Conservation (phyloP, 1,140 invertebrate genomes). For the Chironomus striatipennis region DNA sequence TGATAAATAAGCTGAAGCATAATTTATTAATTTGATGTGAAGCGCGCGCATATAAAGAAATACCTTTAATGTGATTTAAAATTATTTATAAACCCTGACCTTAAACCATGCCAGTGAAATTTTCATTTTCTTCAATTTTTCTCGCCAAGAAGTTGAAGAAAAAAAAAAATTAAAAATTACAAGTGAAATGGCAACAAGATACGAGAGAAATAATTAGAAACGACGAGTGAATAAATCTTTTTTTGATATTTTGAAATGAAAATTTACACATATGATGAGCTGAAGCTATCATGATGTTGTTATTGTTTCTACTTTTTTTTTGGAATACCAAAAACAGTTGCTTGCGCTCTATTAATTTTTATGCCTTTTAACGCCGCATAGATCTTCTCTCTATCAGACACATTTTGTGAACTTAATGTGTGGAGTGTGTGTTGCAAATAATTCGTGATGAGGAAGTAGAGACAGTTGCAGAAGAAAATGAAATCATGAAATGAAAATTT, state of each 20-base stretch:
- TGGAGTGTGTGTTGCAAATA: background rate
- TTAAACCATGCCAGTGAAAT: background rate
- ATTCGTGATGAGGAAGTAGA: background rate
- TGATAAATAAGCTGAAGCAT: no score
- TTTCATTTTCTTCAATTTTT: background rate
- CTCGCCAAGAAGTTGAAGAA: background rate
- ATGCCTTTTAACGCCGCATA: background rate
- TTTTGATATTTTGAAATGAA: no score
- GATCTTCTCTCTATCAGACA: background rate
- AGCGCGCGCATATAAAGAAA: no score
- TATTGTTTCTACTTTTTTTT: background rate
- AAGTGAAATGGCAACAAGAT: background rate
- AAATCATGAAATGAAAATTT: no score
- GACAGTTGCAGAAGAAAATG: no score
- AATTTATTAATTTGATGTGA: no score
- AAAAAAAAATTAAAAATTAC: background rate
- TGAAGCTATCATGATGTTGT: no score
- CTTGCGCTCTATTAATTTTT: constrained; percentile 8
- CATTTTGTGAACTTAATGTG: background rate
- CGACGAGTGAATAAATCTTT: no score
- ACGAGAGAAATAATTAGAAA: no score
- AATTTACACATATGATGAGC: background rate
- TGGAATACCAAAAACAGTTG: background rate
- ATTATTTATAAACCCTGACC: background rate
- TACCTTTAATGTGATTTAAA: constrained; percentile 2